Evolutionary conservation across 2,797 vertebrate genomes (phyloP).

Genomic region (Arctocebus calabarensis): DNA sequence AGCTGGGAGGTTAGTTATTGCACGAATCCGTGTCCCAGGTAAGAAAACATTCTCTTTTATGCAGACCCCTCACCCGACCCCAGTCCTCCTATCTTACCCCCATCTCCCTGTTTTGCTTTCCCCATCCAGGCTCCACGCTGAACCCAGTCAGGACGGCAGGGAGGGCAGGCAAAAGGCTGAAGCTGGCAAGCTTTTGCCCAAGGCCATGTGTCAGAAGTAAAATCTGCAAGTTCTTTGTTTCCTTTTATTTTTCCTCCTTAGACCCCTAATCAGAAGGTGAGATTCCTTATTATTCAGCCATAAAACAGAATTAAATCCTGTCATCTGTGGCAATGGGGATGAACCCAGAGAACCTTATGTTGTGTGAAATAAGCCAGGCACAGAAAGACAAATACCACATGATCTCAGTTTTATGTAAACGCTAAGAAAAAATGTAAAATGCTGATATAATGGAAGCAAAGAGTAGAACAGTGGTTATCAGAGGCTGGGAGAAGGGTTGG

Average conservation of each 20-base stretch:
- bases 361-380: background rate
- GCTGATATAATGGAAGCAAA: background rate
- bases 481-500: background rate
- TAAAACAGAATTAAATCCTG: background rate
- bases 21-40: background rate
- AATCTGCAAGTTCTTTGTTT: background rate
- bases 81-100: background rate
- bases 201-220: background rate
- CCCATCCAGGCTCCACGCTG: background rate
- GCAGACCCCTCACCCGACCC: background rate
- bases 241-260: conserved; percentile 21
- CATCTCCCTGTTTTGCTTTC: background rate
- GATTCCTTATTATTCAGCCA: background rate
- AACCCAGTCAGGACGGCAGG: background rate
- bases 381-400: background rate
- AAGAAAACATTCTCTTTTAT: background rate
- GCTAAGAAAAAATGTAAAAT: background rate
- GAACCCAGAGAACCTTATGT: background rate
- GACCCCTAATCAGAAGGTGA: background rate
- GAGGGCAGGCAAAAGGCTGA: no score
- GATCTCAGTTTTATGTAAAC: background rate
- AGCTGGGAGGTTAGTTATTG: background rate
- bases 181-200: rapidly evolving
- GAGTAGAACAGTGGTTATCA: background rate
- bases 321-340: background rate